These are phyloP conservation scores for Alviniconcha marisindica DNA, from an alignment of 1,140 invertebrate species.

Conservation along the genomic window DNA sequence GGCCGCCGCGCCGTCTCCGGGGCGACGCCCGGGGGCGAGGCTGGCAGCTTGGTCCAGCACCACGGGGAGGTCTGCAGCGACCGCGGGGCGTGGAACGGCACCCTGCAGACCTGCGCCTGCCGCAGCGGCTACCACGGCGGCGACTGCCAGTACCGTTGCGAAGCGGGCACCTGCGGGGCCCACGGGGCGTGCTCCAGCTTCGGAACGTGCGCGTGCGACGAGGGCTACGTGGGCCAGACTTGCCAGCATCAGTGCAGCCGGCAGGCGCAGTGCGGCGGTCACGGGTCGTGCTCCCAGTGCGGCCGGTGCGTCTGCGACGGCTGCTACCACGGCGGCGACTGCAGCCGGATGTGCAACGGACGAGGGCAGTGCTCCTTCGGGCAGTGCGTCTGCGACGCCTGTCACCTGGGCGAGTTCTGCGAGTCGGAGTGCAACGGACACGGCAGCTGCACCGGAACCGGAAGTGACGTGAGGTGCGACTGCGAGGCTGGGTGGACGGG, in stretches of 20 bases:
- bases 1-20: constrained; percentile 44
- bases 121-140: constrained; percentile 50
- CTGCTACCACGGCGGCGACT: constrained; percentile 64
- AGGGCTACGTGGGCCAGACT: constrained; percentile 57
- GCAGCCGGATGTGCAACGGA: constrained; percentile 58
- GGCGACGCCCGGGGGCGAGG: constrained; percentile 25
- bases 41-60: constrained; percentile 44
- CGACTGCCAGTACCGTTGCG: constrained; percentile 62
- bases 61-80: constrained; percentile 53
- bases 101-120: constrained; percentile 49
- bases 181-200: constrained; percentile 57
- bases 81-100: constrained; percentile 50
- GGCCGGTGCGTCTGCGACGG: constrained; percentile 64
- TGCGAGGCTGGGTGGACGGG: constrained; percentile 62
- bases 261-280: constrained; percentile 55
- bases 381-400: constrained; percentile 62
- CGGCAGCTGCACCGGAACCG: constrained; percentile 48
- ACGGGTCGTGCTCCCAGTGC: constrained; percentile 59
- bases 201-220: constrained; percentile 60
- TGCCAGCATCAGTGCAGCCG: constrained; percentile 61
- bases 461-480: constrained; percentile 41
- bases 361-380: constrained; percentile 56
- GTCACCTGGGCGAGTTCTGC: constrained; percentile 61
- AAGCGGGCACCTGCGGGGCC: constrained; percentile 47
- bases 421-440: constrained; percentile 63